Evolutionary conservation across 2,113 vertebrate species (phyloP), one percentile per base, ranked within the genome.

Genomic region (Etia nguti): DNA sequence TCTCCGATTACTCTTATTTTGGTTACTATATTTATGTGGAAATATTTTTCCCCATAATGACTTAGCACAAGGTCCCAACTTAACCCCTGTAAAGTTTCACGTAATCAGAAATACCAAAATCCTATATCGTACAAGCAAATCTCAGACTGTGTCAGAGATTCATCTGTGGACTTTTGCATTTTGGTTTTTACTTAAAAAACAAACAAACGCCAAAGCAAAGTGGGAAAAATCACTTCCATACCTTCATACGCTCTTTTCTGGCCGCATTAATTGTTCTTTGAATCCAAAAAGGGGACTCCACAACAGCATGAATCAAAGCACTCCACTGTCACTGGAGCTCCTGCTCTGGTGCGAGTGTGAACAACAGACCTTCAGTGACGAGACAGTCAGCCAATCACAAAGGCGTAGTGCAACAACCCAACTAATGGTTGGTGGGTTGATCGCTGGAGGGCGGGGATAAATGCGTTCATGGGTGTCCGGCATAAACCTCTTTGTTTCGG

Each of bases 401-500:
- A 9, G 73, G 8, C 12, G 92, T 29, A 80, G 70, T 48, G 80
- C 20, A 24, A 4, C 31, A 11, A 6, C 13, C 38, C 18, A 20
- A 36, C 95, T 93, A 95, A 95, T 93, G 16, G 34, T 3, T 2
- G 8, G 18, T 10, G 3, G 31, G 2, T 1, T 10, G 59, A 24
- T 34, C 15, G 20, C 11, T 8, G 13, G 38, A 75, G 86, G 95
- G 91, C 70, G 89, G 89, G 10, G 55, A 29, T 8, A 43, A 15
- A 13, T 83, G 93, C 90, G 83, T 82, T 59, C 36, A 85, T 65
- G 7, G 20, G 11, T 65, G 34, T 57, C 70, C 70, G 73, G 88
- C 89, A 79, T 92, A 93, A 94, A 90, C 90, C 93, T 93, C 95
- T 96, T 96, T 96, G 95, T 96, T 92, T 94, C 46, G 92, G 92